These are phyloP conservation scores for Alethe castanea DNA, from an alignment of 2,113 vertebrate species.

Conservation along the genomic window DNA sequence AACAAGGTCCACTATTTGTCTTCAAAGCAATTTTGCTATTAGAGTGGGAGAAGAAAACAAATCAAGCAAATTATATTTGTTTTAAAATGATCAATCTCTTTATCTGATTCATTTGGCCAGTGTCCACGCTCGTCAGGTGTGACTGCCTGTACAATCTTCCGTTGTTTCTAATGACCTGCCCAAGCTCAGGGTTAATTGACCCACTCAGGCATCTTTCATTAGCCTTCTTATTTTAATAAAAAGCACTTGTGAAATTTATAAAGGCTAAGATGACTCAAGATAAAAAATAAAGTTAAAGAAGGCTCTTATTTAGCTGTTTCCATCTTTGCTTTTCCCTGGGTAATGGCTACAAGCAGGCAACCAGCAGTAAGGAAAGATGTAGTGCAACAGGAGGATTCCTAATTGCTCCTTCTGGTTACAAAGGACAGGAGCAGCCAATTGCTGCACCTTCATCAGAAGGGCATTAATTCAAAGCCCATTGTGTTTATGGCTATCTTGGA, in stretches of 20 bases:
- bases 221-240: slow-evolving; percentile 60
- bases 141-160: background rate
- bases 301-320: slow-evolving; percentile 39
- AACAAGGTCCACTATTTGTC: slow-evolving; percentile 20
- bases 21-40: slow-evolving; percentile 48
- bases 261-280: slow-evolving; percentile 45
- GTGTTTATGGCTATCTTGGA: background rate
- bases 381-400: background rate
- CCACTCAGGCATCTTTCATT: slow-evolving; percentile 49
- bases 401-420: slow-evolving; percentile 16
- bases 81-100: slow-evolving; percentile 45
- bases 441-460: background rate
- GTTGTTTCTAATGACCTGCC: slow-evolving; percentile 48
- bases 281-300: slow-evolving; percentile 42
- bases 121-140: background rate
- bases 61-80: slow-evolving; percentile 61
- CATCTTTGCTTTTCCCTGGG: background rate
- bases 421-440: background rate
- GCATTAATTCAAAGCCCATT: background rate
- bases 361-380: background rate
- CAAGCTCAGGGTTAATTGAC: slow-evolving; percentile 36
- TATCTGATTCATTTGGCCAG: slow-evolving; percentile 7
- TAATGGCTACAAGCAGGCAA: background rate
- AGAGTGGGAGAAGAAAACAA: slow-evolving; percentile 33
- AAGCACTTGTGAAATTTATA: slow-evolving; percentile 29